phyloP scores from a whole-genome alignment of 2,888 invertebrate species.

The Patella caerulea region DNA sequence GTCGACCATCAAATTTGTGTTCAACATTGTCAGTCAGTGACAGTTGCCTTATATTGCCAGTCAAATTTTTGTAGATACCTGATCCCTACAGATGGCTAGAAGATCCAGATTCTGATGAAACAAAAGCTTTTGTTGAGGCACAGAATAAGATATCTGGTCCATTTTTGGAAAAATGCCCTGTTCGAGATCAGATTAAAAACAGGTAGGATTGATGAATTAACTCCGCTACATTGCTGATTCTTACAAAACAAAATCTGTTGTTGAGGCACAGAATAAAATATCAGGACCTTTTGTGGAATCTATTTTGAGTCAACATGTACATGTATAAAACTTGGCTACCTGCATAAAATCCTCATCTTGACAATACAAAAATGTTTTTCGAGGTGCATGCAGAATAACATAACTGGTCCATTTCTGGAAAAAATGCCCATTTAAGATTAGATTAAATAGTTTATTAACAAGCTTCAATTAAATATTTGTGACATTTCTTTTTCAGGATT shows the following conservation, averaged over 20 bases:
- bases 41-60: background rate
- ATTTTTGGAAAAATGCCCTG: slow-evolving; percentile 83
- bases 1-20: background rate
- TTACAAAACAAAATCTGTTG: slow-evolving; percentile 89
- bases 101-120: slow-evolving; percentile 93
- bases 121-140: slow-evolving; percentile 88
- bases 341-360: slow-evolving; percentile 87
- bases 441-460: slow-evolving; percentile 74
- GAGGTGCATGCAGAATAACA: slow-evolving; percentile 85
- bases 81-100: slow-evolving; percentile 98
- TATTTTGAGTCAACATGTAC: too few species aligned
- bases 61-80: slow-evolving; percentile 76
- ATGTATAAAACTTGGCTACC: too few species aligned
- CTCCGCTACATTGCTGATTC: slow-evolving; percentile 75
- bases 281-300: slow-evolving; percentile 86
- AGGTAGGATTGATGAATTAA: slow-evolving; percentile 64
- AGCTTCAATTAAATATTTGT: background rate
- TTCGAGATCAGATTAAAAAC: slow-evolving; percentile 81
- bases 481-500: slow-evolving; percentile 74
- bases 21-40: background rate
- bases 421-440: slow-evolving; percentile 81
- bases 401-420: slow-evolving; percentile 88
- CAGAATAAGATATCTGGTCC: slow-evolving; percentile 92
- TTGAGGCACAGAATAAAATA: slow-evolving; percentile 90
- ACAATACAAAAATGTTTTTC: slow-evolving; percentile 91